Evolutionary conservation across 2,113 vertebrate genomes (phyloP).

Genomic region (Corythornis cristatus): DNA sequence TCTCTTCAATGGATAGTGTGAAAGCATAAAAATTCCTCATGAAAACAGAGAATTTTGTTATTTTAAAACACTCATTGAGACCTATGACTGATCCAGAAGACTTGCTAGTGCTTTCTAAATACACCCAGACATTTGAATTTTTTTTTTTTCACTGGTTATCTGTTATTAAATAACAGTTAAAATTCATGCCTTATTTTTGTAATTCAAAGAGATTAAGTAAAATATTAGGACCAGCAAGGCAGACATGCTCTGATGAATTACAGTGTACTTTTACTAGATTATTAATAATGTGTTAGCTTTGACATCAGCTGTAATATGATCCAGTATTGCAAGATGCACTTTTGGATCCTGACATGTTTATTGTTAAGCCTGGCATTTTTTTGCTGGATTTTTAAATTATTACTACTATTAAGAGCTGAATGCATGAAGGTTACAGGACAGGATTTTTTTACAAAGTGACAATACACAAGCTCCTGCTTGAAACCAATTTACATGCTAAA

Average conservation of each 20-base stretch:
- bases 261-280: conserved; percentile 39
- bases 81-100: neutral
- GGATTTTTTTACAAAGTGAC: conserved; percentile 74
- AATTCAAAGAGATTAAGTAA: neutral
- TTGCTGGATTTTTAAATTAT: neutral
- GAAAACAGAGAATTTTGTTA: neutral
- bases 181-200: neutral
- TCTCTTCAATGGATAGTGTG: neutral
- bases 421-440: conserved; percentile 12
- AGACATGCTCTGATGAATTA: conserved; percentile 1
- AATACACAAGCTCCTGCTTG: conserved; percentile 83
- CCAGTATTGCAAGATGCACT: conserved; percentile 11
- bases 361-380: conserved; percentile 59
- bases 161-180: neutral
- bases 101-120: neutral
- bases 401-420: conserved; percentile 42
- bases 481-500: conserved; percentile 74
- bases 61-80: neutral
- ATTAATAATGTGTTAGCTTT: conserved; percentile 44
- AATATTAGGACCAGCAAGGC: neutral
- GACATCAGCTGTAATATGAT: conserved; percentile 52
- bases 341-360: conserved; percentile 41
- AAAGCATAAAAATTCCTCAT: neutral
- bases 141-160: neutral
- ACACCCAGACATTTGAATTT: neutral